phyloP scores from a whole-genome alignment of 2,113 vertebrate species.

The Prinia subflava region DNA sequence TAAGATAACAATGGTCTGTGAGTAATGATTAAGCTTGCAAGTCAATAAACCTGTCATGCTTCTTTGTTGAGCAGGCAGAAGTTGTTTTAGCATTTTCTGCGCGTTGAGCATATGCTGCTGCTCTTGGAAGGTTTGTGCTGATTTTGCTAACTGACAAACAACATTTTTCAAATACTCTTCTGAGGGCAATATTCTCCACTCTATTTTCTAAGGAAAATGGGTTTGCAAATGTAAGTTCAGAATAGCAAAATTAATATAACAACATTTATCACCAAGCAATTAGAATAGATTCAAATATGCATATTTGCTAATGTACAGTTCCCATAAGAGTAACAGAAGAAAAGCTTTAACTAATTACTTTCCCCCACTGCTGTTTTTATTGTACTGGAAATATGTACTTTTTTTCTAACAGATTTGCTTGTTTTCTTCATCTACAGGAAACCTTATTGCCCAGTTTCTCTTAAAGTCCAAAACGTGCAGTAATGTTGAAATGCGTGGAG shows the following conservation, averaged over 20 bases:
- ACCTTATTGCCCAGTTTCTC: not conserved
- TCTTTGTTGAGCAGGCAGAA: not conserved
- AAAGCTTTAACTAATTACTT: slow-evolving; percentile 10
- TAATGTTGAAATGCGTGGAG: not conserved
- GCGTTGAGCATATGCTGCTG: not conserved
- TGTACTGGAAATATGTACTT: not conserved
- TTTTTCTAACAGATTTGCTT: not conserved
- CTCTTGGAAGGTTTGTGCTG: not conserved
- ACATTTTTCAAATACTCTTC: not conserved
- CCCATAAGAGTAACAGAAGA: not conserved
- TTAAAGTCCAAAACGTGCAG: not conserved
- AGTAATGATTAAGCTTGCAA: not conserved
- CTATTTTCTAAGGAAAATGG: not conserved
- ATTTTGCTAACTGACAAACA: not conserved
- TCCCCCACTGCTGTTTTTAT: not conserved
- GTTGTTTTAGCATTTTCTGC: not conserved
- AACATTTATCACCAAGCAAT: not conserved
- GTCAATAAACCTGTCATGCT: not conserved
- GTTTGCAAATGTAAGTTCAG: not conserved
- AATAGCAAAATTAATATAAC: not conserved
- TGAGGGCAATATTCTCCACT: not conserved
- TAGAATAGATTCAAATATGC: not conserved
- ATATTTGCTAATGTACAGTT: not conserved
- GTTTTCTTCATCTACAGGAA: not conserved
- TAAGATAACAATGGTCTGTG: not conserved